These are phyloP conservation scores for Hirtodrosophila cameraria DNA, from an alignment of 2,888 invertebrate species.

Conservation along the genomic window DNA sequence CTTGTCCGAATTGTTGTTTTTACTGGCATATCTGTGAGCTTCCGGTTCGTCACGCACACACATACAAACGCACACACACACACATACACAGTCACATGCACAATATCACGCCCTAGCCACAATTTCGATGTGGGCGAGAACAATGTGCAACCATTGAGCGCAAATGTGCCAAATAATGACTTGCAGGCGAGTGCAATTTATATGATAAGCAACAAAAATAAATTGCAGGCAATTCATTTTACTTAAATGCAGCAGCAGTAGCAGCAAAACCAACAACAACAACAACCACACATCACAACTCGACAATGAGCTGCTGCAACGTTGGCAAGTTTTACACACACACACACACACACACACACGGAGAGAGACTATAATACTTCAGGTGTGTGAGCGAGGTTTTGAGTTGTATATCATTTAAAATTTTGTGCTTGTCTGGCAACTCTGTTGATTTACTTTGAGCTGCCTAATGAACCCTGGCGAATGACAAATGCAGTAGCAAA, in stretches of 20 bases:
- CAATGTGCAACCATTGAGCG: conserved; percentile 79
- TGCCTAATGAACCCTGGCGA: conserved; percentile 53
- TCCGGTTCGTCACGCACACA: conserved; percentile 74
- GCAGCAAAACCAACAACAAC: conserved; percentile 19
- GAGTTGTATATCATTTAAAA: conserved; percentile 57
- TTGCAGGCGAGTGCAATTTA: conserved; percentile 81
- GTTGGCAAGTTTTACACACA: conserved; percentile 45
- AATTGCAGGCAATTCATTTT: conserved; percentile 80
- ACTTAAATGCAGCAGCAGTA: conserved; percentile 69
- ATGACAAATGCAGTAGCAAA: conserved; percentile 23
- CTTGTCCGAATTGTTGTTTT: conserved; percentile 41
- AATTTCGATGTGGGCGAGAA: conserved; percentile 47
- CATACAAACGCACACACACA: conserved; percentile 15
- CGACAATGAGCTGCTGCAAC: conserved; percentile 53
- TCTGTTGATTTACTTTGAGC: conserved; percentile 46
- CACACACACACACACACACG: conserved; percentile 4
- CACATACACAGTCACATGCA: conserved; percentile 18
- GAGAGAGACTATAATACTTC: neutral
- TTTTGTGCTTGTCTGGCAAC: conserved; percentile 53
- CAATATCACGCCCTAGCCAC: conserved; percentile 32
- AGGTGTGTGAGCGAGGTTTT: conserved; percentile 17
- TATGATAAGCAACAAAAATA: conserved; percentile 81
- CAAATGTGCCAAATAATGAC: conserved; percentile 81
- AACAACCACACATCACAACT: conserved; percentile 12
- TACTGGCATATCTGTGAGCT: conserved; percentile 59